Base-by-base conservation (phyloP, 1,140 invertebrate species). In the Zaprionus davidi region DNA sequence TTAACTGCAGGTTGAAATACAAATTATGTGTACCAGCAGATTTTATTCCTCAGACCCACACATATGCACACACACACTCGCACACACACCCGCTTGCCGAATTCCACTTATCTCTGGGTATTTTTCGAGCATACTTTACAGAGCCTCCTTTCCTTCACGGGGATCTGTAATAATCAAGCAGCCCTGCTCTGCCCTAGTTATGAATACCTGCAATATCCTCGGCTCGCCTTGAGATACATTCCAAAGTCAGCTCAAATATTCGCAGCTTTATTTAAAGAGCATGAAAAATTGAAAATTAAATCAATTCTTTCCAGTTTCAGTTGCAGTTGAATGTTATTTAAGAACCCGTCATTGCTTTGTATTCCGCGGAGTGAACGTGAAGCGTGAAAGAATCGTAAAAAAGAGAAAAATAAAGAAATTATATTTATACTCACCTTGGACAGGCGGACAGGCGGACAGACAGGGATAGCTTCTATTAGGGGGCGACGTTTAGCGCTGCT, bases 401-500 rank as follows among this genome's bases (percentile, higher is more conserved):
- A 44, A 64, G 41, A 55, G 38, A 66, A 66, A 65, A 44, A 64
- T 56, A 55, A 64, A 55, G 38, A 46, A 69, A 70, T 56, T 49
- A 62, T 44, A 57, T 62, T 68, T 38, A 38, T 67, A 38, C 55
- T 51, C 56, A 67, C 22, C 55, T 22, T 56, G 22, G 53, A 28
- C 36, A 44, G 22, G 13, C 38, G 9, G 3, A 22, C 5, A n/a
- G 17, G 38, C n/a, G 53, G 63, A 41, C 17, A 34, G 24, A 31
- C 17, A 46, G 41, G 46, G 17, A 64, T 64, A 56, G 20, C 38
- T 44, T 44, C 41, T 51, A 51, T 51, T 65, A 60, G 12, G 15
- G 13, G 17, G 34, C 44, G 57, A 72, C 82, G 77, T 86, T 84
- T 81, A 84, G 82, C 56, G 82, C 56, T 82, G 66, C 64, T 79